phyloP scores from a whole-genome alignment of 1,140 invertebrate species.

The Myzus persicae region DNA sequence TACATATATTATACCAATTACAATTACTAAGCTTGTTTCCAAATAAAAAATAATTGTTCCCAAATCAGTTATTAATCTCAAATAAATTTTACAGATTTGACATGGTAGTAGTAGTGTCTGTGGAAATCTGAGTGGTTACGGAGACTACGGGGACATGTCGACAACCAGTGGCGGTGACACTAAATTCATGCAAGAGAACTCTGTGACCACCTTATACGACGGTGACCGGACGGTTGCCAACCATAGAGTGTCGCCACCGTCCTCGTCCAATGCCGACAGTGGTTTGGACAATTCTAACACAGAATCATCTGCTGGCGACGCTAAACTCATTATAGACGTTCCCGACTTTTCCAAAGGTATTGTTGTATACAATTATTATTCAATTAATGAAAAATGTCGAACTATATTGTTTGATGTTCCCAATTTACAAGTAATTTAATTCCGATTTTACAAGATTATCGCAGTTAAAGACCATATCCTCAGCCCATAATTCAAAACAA shows the following conservation, averaged over 20 bases:
- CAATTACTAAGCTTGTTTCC: neutral
- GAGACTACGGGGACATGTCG: slow-evolving; percentile 8
- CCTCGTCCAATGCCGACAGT: slow-evolving; percentile 31
- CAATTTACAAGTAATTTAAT: neutral
- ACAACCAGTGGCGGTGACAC: slow-evolving; percentile 43
- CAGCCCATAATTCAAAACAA: neutral
- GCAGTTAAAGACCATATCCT: neutral
- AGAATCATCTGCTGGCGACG: slow-evolving; percentile 41
- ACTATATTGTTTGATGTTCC: neutral
- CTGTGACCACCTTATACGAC: slow-evolving; percentile 43
- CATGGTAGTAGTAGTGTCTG: slow-evolving; percentile 35
- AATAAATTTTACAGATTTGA: slow-evolving; percentile 16
- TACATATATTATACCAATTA: neutral
- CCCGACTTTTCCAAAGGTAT: slow-evolving; percentile 53
- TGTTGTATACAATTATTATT: neutral
- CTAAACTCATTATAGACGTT: slow-evolving; percentile 51
- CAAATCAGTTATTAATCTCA: neutral
- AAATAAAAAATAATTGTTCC: neutral
- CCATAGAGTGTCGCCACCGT: neutral
- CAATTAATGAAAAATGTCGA: neutral
- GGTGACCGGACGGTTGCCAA: neutral
- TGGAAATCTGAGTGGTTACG: slow-evolving; percentile 28
- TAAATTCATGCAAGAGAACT: neutral
- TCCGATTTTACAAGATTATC: neutral
- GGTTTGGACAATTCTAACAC: slow-evolving; percentile 30